These are phyloP conservation scores for Andrena chrysosceles DNA, from an alignment of 2,888 invertebrate genomes.

Conservation along the genomic window DNA sequence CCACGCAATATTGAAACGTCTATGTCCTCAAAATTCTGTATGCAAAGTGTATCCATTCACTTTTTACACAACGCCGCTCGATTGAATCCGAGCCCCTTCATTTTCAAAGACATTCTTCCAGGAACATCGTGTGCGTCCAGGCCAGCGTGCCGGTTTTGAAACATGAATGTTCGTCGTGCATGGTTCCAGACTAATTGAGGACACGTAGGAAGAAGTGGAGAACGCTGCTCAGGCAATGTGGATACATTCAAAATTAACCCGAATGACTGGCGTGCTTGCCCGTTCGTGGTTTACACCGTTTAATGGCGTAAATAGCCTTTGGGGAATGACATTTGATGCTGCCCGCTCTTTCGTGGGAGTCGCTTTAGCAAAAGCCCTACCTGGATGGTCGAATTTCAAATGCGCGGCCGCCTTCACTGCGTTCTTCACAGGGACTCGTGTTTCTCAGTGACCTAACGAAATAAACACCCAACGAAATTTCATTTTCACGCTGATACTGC, in stretches of 20 bases:
- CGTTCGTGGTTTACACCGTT: slow-evolving; percentile 65
- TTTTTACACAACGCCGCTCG: neutral
- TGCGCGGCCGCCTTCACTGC: slow-evolving; percentile 63
- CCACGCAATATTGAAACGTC: too few relatives aligned
- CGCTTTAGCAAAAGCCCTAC: slow-evolving; percentile 63
- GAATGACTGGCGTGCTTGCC: slow-evolving; percentile 50
- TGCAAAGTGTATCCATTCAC: too few relatives aligned
- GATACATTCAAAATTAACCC: slow-evolving; percentile 66
- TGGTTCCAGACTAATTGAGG: slow-evolving; percentile 55
- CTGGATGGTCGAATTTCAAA: slow-evolving; percentile 74
- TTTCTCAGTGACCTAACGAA: slow-evolving; percentile 24
- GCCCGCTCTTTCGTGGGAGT: slow-evolving; percentile 62
- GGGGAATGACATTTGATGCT: slow-evolving; percentile 75
- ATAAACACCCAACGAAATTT: slow-evolving; percentile 37
- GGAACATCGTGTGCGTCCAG: slow-evolving; percentile 7
- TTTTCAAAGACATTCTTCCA: neutral
- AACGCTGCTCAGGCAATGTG: slow-evolving; percentile 31
- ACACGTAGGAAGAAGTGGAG: slow-evolving; percentile 3
- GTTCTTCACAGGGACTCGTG: slow-evolving; percentile 43
- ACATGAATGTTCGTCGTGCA: slow-evolving; percentile 21
- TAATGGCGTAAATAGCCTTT: slow-evolving; percentile 72
- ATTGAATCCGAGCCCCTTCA: neutral
- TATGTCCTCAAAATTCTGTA: too few relatives aligned
- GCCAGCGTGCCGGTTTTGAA: slow-evolving; percentile 1
- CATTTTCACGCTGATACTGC: slow-evolving; percentile 15